Percentiles rank a stretch among this genome's conserved stretches.
Evolutionary conservation across 2,888 invertebrate species (phyloP).

Genomic region (Chymomyza caudatula): DNA sequence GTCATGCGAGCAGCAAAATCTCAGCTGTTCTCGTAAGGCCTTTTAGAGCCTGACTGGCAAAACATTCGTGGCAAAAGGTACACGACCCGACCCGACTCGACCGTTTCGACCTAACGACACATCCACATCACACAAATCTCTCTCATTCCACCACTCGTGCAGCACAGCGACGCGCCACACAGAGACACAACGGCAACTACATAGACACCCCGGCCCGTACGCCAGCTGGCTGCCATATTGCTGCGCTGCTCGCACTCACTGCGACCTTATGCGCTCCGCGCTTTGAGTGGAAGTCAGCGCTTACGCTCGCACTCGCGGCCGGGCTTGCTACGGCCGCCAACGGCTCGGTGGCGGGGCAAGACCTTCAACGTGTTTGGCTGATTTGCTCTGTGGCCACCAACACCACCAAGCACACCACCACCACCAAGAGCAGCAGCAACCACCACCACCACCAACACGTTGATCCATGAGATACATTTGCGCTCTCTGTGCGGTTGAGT

Average conservation of each 20-base stretch:
- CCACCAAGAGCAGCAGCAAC: conserved; percentile 14
- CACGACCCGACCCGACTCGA: conserved; percentile 80
- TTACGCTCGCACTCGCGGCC: conserved; percentile 42
- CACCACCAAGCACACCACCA: conserved; percentile 17
- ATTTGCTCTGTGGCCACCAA: conserved; percentile 43
- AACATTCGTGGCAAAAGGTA: conserved; percentile 79
- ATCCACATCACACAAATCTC: conserved; percentile 78
- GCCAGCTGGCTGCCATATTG: conserved; percentile 28
- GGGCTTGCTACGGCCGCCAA: neutral
- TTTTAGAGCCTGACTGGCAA: conserved; percentile 79
- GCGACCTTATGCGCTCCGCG: conserved; percentile 13
- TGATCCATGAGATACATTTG: neutral
- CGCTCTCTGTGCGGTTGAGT: conserved; percentile 40
- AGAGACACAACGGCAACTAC: conserved; percentile 20
- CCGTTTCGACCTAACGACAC: conserved; percentile 79
- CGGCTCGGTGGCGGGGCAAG: conserved; percentile 69
- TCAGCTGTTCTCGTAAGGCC: conserved; percentile 79
- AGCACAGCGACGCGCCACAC: conserved; percentile 18
- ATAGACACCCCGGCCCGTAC: conserved; percentile 28
- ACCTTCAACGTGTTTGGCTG: conserved; percentile 76
- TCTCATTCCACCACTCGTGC: conserved; percentile 74
- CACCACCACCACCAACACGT: neutral
- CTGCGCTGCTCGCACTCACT: conserved; percentile 45
- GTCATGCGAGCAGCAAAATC: conserved; percentile 77
- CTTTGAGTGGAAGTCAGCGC: conserved; percentile 57